Evolutionary conservation across 2,113 vertebrate species (phyloP).

Genomic region (Ahaetulla prasina): DNA sequence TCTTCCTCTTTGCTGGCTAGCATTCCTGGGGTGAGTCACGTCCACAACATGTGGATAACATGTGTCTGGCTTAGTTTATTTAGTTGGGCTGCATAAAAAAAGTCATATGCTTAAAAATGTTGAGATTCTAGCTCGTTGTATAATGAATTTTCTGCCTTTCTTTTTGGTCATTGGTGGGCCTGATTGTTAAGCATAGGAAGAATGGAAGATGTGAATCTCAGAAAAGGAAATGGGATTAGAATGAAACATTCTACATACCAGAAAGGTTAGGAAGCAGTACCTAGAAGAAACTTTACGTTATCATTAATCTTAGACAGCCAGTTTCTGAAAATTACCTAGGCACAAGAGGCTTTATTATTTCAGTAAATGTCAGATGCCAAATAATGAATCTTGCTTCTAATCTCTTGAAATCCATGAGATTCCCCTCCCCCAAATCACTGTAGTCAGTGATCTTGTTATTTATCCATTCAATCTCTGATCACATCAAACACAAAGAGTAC

Average conservation of each 20-base stretch:
- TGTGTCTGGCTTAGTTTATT: slow-evolving; percentile 3
- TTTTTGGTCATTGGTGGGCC: not conserved
- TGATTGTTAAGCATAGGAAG: not conserved
- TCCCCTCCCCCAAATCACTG: too few species aligned
- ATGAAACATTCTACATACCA: not conserved
- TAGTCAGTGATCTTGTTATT: not conserved
- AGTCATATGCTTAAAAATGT: not conserved
- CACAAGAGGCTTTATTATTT: not conserved
- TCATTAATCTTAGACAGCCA: not conserved
- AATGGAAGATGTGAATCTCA: not conserved
- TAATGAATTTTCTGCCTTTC: not conserved
- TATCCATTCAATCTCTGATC: not conserved
- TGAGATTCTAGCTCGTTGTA: not conserved
- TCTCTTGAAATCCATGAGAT: not conserved
- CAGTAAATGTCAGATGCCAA: not conserved
- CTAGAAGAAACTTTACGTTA: not conserved
- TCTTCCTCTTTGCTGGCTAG: not conserved
- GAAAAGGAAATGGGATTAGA: not conserved
- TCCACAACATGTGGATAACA: slow-evolving; percentile 13
- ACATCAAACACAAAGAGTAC: not conserved
- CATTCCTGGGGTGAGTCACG: not conserved
- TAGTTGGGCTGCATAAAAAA: not conserved
- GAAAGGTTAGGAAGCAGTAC: not conserved
- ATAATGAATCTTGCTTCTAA: not conserved
- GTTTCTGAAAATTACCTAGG: not conserved